These are phyloP conservation scores for Halcyon chelicuti DNA, from an alignment of 2,797 vertebrate genomes.

Conservation along the genomic window DNA sequence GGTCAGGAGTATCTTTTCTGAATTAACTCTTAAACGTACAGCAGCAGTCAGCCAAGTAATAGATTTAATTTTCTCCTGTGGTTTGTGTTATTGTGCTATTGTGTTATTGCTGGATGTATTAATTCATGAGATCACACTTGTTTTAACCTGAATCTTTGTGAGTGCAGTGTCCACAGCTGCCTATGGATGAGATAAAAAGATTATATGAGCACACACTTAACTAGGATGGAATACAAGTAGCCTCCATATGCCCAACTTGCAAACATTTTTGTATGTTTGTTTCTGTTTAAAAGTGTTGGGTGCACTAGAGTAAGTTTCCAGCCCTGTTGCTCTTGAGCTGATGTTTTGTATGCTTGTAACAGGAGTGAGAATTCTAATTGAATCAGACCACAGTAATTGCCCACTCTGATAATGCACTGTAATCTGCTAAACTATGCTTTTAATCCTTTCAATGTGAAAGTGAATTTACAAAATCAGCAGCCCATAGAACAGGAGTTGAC, in stretches of 20 bases:
- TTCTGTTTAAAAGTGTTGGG: background rate
- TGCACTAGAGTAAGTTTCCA: background rate
- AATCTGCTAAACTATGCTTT: slow-evolving; percentile 74
- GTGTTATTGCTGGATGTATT: background rate
- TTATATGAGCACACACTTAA: background rate
- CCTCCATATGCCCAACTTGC: background rate
- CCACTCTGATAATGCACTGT: slow-evolving; percentile 48
- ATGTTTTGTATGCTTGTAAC: background rate
- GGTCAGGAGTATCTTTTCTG: background rate
- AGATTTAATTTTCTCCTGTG: background rate
- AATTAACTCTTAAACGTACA: background rate
- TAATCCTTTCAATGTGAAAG: slow-evolving; percentile 70
- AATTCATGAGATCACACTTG: background rate
- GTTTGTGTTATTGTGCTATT: background rate
- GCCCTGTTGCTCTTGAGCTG: background rate
- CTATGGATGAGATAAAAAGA: background rate
- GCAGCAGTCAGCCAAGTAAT: background rate
- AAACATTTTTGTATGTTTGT: background rate
- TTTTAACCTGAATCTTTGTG: background rate
- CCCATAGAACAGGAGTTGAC: slow-evolving; percentile 52
- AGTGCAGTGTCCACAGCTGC: background rate
- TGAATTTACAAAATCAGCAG: slow-evolving; percentile 60
- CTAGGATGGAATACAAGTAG: background rate
- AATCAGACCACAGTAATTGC: slow-evolving; percentile 29
- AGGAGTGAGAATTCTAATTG: slow-evolving; percentile 29